Evolutionary conservation across 2,113 vertebrate species (phyloP), one percentile per base, ranked within the genome.

Genomic region (Lepus timidus): DNA sequence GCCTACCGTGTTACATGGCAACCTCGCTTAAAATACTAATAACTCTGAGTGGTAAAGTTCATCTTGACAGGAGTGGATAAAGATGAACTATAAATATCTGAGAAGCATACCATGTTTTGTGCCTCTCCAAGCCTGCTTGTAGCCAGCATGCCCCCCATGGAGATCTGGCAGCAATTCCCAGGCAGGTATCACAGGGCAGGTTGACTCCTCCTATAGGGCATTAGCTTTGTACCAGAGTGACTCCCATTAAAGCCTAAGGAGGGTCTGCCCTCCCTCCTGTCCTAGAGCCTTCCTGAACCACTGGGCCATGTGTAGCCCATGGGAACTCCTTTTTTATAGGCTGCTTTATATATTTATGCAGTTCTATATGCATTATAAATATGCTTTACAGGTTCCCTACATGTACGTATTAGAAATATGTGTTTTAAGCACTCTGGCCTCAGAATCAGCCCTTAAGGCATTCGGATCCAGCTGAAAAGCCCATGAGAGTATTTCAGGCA

Each of bases 131-230:
- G 20, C 23, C 7, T 29, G 36, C 20, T 39, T 33, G 19, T 19
- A 20, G 27, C 23, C 7, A 6, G 29, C 7, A 11, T 0, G 0
- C 62, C 12, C 31, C 29, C 25, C 1, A 0, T 3, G 49, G 22
- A 73, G 64, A 73, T 3, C 33, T 25, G 20, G 61, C 5, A 33
- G 62, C 12, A 19, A 6, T 8, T 17, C 20, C 23, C 17, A 13
- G 0, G 22, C 22, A 16, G 19, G 25, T 71, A 14, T 33, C 49
- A 16, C 11, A 36, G 4, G 9, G 52, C 0, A 85, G 52, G 55
- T 1, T 33, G 61, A 79, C 39, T 20, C 16, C 58, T 13, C 12
- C 51, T 17, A 17, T 0, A 2, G 9, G 16, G 33, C 12, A 51
- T 1, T 12, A 44, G 25, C 73, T 78, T 36, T 49, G 7, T 58